Evolutionary conservation across 1,140 invertebrate species (phyloP), one percentile per base, ranked within the genome.

Genomic region (Muscidifurax raptorellus): DNA sequence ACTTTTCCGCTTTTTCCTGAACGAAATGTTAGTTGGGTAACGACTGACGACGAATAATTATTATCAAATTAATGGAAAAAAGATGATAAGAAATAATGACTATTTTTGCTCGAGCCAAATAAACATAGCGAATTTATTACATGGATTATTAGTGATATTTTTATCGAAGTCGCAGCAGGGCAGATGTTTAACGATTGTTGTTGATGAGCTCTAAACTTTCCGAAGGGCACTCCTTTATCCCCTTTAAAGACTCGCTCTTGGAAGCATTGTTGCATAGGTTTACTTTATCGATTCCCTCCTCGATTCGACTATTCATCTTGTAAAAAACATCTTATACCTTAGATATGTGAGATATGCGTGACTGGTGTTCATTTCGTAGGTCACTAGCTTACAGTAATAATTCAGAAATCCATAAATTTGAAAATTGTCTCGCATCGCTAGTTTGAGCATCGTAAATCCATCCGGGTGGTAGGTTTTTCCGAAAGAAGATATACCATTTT

Each of bases 71-170:
- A 47, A 80, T 59, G 72, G 5, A 28, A 32, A 59, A 30, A 13
- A 69, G 25, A 75, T 59, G 72, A 59, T 32, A 75, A 84, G 32
- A 79, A n/a, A 84, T 83, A 59, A 74, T 25, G 75, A 85, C 84
- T 85, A 85, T 85, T 85, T 85, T 85, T 85, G 69, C 79, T 85
- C 44, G 69, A 81, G 69, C 74, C 79, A 85, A 85, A 85, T 85
- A 81, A 80, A 27, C 71, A 80, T 79, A 79, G 69, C 15, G 52
- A 84, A 80, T 84, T 59, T 59, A 59, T 59, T 75, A 74, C n/a
- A 64, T 76, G 64, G 64, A 80, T 77, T 81, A 77, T 85, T 82
- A 77, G 27, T 67, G 69, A 81, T 85, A 85, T 81, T 81, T 81
- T 85, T 69, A 71, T 47, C 52, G 47, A 27, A 74, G 47, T 28